Base-by-base conservation (phyloP, 2,113 vertebrate species). In the Lonchura striata region DNA sequence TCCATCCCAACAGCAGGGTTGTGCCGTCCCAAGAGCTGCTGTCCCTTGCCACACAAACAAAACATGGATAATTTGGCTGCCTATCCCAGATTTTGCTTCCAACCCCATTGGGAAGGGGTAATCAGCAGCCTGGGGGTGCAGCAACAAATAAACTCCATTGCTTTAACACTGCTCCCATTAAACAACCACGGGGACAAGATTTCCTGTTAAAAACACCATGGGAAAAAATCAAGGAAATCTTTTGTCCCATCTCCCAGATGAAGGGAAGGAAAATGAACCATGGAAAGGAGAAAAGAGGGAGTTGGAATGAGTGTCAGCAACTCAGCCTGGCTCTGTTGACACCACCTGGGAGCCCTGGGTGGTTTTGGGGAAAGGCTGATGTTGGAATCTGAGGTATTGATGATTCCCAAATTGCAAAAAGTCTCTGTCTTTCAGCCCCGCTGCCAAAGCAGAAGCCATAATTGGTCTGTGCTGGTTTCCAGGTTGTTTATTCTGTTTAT, bases 241-340 rank as follows among this genome's bases (percentile, higher is more conserved):
- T 63, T 69, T 57, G 68, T 56, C 68, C 83, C 44, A 15, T 78
- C 50, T 87, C 60, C 31, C 54, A 50, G 72, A n/a, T 61, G 74
- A 74, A 81, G 61, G 24, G 42, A 49, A 82, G 18, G 59, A 83
- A 91, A 91, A 94, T 3, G 41, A 94, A 70, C 64, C 47, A 7
- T 35, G 77, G 53, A 86, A 49, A 94, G 60, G 46, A 74, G 84
- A 77, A 94, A 83, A 31, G 37, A 11, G 41, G 69, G 68, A 61
- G 52, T 2, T 63, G 54, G 78, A 80, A 10, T 19, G 42, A 92
- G 25, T 15, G 27, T 64, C 83, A 87, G 59, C 78, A 82, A 19
- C 39, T 31, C 90, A 71, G 57, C 50, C 13, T 5, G 0, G 39
- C 49, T 50, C 21, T 19, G 70, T n/a, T 14, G 4, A 53, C 60